phyloP scores from a whole-genome alignment of 1,140 invertebrate genomes.

The Archegozetes longisetosus region DNA sequence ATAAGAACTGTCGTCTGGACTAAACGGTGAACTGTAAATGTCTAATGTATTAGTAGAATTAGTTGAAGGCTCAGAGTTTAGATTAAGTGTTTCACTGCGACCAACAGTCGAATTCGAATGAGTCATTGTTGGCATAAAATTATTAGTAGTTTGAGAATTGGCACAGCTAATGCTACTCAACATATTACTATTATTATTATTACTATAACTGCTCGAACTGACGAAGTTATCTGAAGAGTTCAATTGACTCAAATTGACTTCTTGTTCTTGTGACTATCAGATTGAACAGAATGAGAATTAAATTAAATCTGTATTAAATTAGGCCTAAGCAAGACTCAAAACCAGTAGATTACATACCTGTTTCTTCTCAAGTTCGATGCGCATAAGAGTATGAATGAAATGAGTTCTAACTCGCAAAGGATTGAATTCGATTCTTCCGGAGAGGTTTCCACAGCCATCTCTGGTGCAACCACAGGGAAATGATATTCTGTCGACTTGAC shows the following conservation, averaged over 20 bases:
- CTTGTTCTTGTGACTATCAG: neutral
- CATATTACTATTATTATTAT: neutral
- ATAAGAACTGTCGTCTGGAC: constrained; percentile 33
- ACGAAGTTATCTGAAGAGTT: neutral
- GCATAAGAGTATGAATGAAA: constrained; percentile 91
- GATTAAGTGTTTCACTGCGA: no score
- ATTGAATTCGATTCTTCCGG: constrained; percentile 89
- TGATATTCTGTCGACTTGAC: constrained; percentile 81
- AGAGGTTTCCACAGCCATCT: constrained; percentile 80
- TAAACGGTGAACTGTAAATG: constrained; percentile 20
- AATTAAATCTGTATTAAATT: no score
- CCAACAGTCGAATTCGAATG: neutral
- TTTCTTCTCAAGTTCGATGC: constrained; percentile 75
- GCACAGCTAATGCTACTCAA: neutral
- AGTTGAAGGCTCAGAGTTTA: neutral
- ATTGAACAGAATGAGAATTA: neutral
- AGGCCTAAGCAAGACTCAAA: neutral
- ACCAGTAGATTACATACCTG: constrained; percentile 29
- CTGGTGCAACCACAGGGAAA: constrained; percentile 92
- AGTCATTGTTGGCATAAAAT: neutral
- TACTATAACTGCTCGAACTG: neutral
- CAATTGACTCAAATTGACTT: neutral
- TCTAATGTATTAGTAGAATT: constrained; percentile 5
- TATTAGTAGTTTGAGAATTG: neutral
- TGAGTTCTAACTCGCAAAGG: constrained; percentile 88